Percentiles rank a stretch among this genome's conserved stretches.
phyloP scores from a whole-genome alignment of 2,888 invertebrate genomes.

The Iselma pallidipennis region DNA sequence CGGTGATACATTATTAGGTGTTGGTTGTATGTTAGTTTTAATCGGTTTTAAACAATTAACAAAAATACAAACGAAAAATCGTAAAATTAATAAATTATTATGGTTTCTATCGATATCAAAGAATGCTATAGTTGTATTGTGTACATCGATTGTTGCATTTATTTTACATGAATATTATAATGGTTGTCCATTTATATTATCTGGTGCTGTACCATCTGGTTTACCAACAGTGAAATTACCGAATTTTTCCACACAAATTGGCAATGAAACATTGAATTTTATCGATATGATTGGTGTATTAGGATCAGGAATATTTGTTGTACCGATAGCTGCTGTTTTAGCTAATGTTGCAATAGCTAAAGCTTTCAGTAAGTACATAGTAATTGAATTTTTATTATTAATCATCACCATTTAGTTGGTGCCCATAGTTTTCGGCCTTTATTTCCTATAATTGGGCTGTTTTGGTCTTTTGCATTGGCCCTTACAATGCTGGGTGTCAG shows the following conservation, averaged over 20 bases:
- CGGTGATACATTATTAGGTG: constrained; percentile 69
- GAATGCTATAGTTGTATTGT: constrained; percentile 76
- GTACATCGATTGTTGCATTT: constrained; percentile 58
- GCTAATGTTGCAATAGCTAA: constrained; percentile 96
- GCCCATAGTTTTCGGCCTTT: too few relatives aligned
- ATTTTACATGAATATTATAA: constrained; percentile 42
- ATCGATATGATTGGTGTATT: constrained; percentile 71
- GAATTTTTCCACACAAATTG: constrained; percentile 61
- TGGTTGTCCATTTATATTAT: constrained; percentile 63
- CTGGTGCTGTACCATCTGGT: constrained; percentile 69
- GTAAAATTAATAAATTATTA: constrained; percentile 60
- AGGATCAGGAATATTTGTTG: constrained; percentile 75
- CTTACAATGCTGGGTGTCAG: too few relatives aligned
- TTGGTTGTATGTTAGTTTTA: constrained; percentile 67
- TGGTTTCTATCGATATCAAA: constrained; percentile 79
- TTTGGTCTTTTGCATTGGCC: too few relatives aligned
- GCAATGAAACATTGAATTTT: constrained; percentile 67
- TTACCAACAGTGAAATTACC: constrained; percentile 59
- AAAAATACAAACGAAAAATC: constrained; percentile 58
- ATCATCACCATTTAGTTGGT: too few relatives aligned
- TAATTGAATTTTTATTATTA: too few relatives aligned
- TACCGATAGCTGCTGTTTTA: constrained; percentile 85
- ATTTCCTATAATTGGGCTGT: too few relatives aligned
- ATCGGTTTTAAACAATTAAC: constrained; percentile 70
- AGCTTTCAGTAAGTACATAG: constrained; percentile 82